These are phyloP conservation scores for Rhagophthalmus giganteus DNA, from an alignment of 2,888 invertebrate genomes.

Conservation along the genomic window DNA sequence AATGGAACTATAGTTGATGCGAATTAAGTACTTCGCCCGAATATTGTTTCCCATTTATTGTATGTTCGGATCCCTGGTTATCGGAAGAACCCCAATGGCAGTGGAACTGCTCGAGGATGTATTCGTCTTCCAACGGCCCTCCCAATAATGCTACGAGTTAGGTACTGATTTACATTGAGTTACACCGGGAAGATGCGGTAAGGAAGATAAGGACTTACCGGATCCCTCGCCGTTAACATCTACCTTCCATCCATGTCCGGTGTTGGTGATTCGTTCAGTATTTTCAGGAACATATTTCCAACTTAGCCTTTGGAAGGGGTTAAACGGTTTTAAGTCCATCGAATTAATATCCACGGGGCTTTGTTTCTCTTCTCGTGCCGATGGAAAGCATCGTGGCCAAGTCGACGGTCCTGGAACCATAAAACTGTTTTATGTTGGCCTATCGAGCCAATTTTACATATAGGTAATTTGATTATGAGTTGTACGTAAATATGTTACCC, in stretches of 20 bases:
- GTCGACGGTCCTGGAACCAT: slow-evolving; percentile 78
- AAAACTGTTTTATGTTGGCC: no score
- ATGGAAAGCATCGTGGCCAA: slow-evolving; percentile 81
- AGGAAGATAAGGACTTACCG: slow-evolving; percentile 58
- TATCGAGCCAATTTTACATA: no score
- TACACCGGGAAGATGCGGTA: no score
- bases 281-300: slow-evolving; percentile 79
- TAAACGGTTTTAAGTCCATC: slow-evolving; percentile 62
- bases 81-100: slow-evolving; percentile 91
- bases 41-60: slow-evolving; percentile 84
- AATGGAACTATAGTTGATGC: not conserved
- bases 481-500: no score
- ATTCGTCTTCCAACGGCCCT: slow-evolving; percentile 80
- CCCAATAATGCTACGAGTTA: slow-evolving; percentile 69
- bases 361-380: slow-evolving; percentile 80
- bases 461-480: no score
- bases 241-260: slow-evolving; percentile 86
- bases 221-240: slow-evolving; percentile 78
- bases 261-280: slow-evolving; percentile 74
- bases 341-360: slow-evolving; percentile 87
- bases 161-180: slow-evolving; percentile 1
- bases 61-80: slow-evolving; percentile 90
- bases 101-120: slow-evolving; percentile 89
- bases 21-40: slow-evolving; percentile 74
- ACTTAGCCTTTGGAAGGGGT: slow-evolving; percentile 64